A percentile compares a stretch with the other conserved stretches of the same genome.
These are phyloP conservation scores for Aselliscus stoliczkanus DNA, from an alignment of 2,797 vertebrate genomes.

Conservation along the genomic window DNA sequence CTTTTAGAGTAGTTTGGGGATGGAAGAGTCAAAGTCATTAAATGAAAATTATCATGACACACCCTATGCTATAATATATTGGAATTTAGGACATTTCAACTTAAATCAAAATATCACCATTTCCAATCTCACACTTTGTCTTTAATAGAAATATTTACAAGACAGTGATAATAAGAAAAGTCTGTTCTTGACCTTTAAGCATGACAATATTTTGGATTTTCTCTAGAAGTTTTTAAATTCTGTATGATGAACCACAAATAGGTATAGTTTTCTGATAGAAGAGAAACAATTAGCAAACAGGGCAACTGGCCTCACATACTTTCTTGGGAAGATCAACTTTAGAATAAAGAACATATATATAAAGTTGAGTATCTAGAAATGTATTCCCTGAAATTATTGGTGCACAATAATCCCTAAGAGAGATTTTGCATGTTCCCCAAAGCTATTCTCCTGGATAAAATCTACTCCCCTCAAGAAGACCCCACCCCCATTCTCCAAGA, in stretches of 20 bases:
- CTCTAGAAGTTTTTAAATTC: background rate
- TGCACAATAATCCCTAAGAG: background rate
- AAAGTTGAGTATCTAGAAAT: background rate
- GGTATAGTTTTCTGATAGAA: background rate
- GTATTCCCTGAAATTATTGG: background rate
- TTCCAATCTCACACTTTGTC: background rate
- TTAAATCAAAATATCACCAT: background rate
- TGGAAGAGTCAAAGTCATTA: background rate
- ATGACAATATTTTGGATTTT: background rate
- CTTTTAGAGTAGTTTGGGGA: background rate
- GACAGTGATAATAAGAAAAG: background rate
- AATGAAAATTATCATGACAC: background rate
- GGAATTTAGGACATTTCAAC: background rate
- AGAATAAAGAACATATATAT: background rate
- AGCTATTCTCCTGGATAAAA: background rate
- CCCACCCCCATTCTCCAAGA: rapidly evolving
- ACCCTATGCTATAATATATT: background rate
- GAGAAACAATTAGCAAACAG: background rate
- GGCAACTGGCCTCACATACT: background rate
- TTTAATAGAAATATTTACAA: background rate
- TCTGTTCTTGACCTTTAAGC: background rate
- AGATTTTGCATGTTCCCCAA: background rate
- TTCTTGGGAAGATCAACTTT: background rate
- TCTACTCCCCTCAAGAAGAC: background rate
- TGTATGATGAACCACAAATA: background rate